A percentile compares a stretch with the other conserved stretches of the same genome.
phyloP scores from a whole-genome alignment of 2,113 vertebrate species.

The Desmodus rotundus region DNA sequence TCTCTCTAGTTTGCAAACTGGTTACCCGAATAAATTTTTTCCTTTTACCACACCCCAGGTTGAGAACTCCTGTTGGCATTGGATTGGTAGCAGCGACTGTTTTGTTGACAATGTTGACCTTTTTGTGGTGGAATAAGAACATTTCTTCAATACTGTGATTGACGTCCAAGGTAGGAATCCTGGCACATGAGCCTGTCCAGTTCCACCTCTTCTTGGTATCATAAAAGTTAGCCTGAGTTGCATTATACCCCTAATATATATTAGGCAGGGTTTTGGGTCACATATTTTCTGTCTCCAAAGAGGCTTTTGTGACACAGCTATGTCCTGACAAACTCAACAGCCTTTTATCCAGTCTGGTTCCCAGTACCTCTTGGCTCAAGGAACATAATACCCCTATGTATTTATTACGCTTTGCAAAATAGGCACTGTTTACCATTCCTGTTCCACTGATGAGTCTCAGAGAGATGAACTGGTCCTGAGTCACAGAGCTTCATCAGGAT shows the following conservation, averaged over 20 bases:
- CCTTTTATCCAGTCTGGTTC: neutral
- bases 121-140: neutral
- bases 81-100: neutral
- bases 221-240: neutral
- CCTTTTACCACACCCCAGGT: neutral
- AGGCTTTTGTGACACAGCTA: neutral
- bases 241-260: neutral
- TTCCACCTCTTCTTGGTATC: neutral
- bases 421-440: neutral
- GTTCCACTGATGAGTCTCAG: neutral
- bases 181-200: neutral
- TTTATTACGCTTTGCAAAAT: neutral
- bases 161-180: neutral
- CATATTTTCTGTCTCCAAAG: neutral
- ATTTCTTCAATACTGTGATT: slow-evolving; percentile 16
- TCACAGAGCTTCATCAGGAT: neutral
- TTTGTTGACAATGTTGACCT: neutral
- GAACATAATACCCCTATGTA: too few species aligned
- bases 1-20: neutral
- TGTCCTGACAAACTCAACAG: neutral
- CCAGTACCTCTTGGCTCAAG: neutral
- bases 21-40: neutral
- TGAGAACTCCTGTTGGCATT: neutral
- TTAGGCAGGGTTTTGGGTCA: neutral
- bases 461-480: neutral